These are phyloP conservation scores for Palaemon carinicauda DNA, from an alignment of 1,140 invertebrate species.

Conservation along the genomic window DNA sequence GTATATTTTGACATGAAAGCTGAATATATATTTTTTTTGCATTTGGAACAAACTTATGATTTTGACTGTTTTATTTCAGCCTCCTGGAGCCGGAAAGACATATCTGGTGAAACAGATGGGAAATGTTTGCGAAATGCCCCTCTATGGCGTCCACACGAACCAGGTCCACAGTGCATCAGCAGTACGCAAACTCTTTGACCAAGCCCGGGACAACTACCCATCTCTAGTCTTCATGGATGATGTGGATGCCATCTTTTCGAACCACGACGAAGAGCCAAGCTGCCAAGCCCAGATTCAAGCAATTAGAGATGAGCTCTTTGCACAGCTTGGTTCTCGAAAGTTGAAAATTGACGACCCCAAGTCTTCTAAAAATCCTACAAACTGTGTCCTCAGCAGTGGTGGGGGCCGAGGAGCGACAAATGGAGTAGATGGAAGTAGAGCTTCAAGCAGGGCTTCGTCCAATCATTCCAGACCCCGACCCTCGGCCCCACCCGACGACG, in stretches of 20 bases:
- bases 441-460: slow-evolving; percentile 12
- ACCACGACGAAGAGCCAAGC: slow-evolving; percentile 47
- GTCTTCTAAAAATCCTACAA: slow-evolving; percentile 41
- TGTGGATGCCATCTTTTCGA: slow-evolving; percentile 54
- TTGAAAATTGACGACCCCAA: slow-evolving; percentile 57
- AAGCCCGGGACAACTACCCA: slow-evolving; percentile 55
- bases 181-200: slow-evolving; percentile 51
- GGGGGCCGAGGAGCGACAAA: slow-evolving; percentile 13
- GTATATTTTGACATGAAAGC: neutral
- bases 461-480: slow-evolving; percentile 17
- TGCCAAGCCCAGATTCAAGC: slow-evolving; percentile 3
- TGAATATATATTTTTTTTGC: neutral
- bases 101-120: slow-evolving; percentile 60
- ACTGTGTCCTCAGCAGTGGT: neutral
- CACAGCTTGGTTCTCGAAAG: slow-evolving; percentile 52
- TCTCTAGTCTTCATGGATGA: slow-evolving; percentile 59
- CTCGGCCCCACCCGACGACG: slow-evolving; percentile 27
- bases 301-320: slow-evolving; percentile 57
- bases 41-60: too few relatives aligned
- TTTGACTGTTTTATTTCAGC: slow-evolving; percentile 44
- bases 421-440: slow-evolving; percentile 19
- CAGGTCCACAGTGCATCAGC: slow-evolving; percentile 43
- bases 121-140: slow-evolving; percentile 59
- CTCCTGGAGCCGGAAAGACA: slow-evolving; percentile 59
- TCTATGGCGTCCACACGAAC: slow-evolving; percentile 58